phyloP scores from a whole-genome alignment of 2,888 invertebrate genomes.

The Iselma pallidipennis region DNA sequence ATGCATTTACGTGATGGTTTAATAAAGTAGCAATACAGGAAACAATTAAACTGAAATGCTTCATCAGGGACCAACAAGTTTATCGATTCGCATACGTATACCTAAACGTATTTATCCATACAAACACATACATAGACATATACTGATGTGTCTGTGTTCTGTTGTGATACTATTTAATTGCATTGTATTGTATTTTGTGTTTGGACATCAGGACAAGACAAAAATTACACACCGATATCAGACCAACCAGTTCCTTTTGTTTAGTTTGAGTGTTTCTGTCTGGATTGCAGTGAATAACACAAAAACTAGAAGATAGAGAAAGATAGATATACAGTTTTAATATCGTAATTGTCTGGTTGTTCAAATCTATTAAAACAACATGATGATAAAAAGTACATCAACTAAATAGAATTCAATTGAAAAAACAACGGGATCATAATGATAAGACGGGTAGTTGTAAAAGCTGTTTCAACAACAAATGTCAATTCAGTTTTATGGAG shows the following conservation, averaged over 20 bases:
- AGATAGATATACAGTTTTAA: background rate
- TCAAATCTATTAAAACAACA: no score
- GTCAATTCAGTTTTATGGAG: no score
- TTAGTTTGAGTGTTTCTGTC: no score
- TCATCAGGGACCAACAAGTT: constrained; percentile 26
- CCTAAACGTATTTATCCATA: background rate
- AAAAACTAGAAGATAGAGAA: background rate
- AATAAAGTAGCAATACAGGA: constrained; percentile 25
- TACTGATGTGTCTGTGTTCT: constrained; percentile 7
- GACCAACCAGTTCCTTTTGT: constrained; percentile 2
- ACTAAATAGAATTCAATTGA: no score
- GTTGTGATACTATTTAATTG: constrained; percentile 23
- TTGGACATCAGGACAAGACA: constrained; percentile 14
- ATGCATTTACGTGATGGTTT: constrained; percentile 21
- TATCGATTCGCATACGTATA: constrained; percentile 17
- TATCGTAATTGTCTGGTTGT: no score
- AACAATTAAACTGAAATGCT: constrained; percentile 26
- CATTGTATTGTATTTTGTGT: constrained; percentile 22
- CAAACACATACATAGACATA: background rate
- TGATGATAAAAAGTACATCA: no score
- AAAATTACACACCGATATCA: constrained; percentile 13
- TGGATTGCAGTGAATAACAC: background rate
- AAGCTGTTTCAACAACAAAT: no score
- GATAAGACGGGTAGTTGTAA: no score
- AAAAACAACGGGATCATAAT: no score